Evolutionary conservation across 2,113 vertebrate species (phyloP), one percentile per base, ranked within the genome.

Genomic region (Crotalus helleri): DNA sequence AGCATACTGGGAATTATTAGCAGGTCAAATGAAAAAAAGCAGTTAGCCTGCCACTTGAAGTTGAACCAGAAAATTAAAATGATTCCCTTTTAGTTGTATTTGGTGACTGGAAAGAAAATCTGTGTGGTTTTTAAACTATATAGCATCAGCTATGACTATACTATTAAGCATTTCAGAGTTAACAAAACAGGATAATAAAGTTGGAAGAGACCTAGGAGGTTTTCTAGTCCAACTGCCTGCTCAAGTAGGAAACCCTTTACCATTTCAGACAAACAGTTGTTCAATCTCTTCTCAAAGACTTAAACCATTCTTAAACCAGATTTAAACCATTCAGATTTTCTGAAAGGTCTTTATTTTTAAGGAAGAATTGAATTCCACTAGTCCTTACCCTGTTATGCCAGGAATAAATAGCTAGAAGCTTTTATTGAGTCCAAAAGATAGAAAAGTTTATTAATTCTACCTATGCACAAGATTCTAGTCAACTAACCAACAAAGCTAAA

Each of bases 1-100:
- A n/a, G 5, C 19, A 53, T 51, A 0, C 0, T 0, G 51, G n/a
- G 55, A 15, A 55, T 21, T 13, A 2, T 17, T 23, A 0, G 12
- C 11, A 21, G 11, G 49, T 54, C 58, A 44, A 7, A 59, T 51
- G 46, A 90, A 90, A 49, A 12, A 24, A 85, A 88, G 19, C 57
- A 85, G 24, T 44, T 23, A 19, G 2, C 51, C 26, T 15, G 39
- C 15, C 29, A 0, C 88, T 19, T 39, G 81, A 49, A 88, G 54
- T 58, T 69, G 86, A 94, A 51, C 17, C 0, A 29, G 81, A 90
- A 89, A 46, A 5, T 0, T 0, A 4, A 64, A 26, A 12, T 46
- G 1, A n/a, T 93, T 87, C 85, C 23, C 23, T 61, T 0, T 0
- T 2, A 8, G 61, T 91, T 51, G 87, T 19, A 0, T 86, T 59